Evolutionary conservation across 2,797 vertebrate species (phyloP), one percentile per base, ranked within the genome.

Genomic region (Triplophysa bombifrons): DNA sequence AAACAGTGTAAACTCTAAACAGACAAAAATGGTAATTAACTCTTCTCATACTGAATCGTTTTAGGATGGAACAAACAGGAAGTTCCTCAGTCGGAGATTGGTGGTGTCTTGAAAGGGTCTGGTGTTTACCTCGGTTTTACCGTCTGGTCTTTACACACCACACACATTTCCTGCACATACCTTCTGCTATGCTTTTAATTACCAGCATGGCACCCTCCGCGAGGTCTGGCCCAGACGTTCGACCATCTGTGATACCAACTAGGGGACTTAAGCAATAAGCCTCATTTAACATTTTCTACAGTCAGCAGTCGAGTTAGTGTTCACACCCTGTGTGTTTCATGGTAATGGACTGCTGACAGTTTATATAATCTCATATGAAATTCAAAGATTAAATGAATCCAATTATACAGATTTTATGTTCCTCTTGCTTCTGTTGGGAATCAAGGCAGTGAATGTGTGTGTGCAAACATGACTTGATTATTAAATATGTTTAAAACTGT

Each of bases 161-260:
- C 80, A 83, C 83, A 86, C 74, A 81, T 65, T 77, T 85, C 72
- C 73, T 83, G 63, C 70, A 27, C 65, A 51, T 71, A 82, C 83
- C 82, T 75, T 85, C 82, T 82, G 83, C 80, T 80, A 38, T 27
- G 38, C 65, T 83, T 83, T 86, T 86, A 86, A 86, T 86, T 86
- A 86, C 72, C 80, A 53, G 72, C 79, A 82, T 72, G 83, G 70
- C 77, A 74, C 22, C 56, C 67, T 80, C 66, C 51, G 55, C 22
- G 34, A 66, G 48, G 9, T 56, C 80, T 83, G 82, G 84, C 82
- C 70, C 79, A 74, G 78, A 63, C 79, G 50, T 67, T 72, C 69
- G 17, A 73, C 84, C 85, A 86, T 86, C 85, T 86, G 85, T n/a
- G 60, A 61, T 22, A 66, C 44, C 27, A 72, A 65, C 48, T 82